Evolutionary conservation across 2,797 vertebrate species (phyloP), one percentile per base, ranked within the genome.

Genomic region (Dendrocincla fuliginosa): DNA sequence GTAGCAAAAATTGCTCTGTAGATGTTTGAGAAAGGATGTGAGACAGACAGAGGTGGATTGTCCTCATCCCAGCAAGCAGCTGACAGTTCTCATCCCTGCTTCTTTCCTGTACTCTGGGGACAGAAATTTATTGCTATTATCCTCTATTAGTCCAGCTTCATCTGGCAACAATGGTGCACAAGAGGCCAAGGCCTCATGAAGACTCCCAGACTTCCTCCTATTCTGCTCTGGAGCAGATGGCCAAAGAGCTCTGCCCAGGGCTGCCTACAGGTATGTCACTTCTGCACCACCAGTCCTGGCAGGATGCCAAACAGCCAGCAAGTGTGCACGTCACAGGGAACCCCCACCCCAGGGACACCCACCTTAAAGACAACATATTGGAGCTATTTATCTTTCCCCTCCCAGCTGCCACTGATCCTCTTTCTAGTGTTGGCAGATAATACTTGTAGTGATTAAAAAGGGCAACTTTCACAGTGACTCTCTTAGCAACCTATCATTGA

Each of bases 321-420:
- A n/a, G 68, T 4, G 8, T 2, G 1, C 35, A 50, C 0, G 0
- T 19, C 82, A 53, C 33, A 68, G 69, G 73, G 30, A 88, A 46
- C 37, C 22, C 19, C 28, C 3, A 1, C 2, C 42, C 39, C 46
- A 50, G 53, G 57, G 69, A 83, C 28, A 53, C 14, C 3, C 52
- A 67, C 33, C 50, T 53, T 49, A 73, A 23, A 47, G 53, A 60
- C 37, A 81, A 41, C 9, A 13, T 13, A 13, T 1, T 28, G 70
- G 23, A 68, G 35, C 52, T 32, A 7, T n/a, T 68, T 33, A n/a
- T 50, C 41, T 25, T 70, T 46, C 25, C 17, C 32, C 50, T 82
- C 20, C 10, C 71, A 78, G 25, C 28, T 71, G 61, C 57, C 41
- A 67, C 4, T 0, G 0, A 25, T 7, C 17, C 20, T 13, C 25